Evolutionary conservation across 1,140 invertebrate species (phyloP), one percentile per base, ranked within the genome.

Genomic region (Drosophila parabipectinata): DNA sequence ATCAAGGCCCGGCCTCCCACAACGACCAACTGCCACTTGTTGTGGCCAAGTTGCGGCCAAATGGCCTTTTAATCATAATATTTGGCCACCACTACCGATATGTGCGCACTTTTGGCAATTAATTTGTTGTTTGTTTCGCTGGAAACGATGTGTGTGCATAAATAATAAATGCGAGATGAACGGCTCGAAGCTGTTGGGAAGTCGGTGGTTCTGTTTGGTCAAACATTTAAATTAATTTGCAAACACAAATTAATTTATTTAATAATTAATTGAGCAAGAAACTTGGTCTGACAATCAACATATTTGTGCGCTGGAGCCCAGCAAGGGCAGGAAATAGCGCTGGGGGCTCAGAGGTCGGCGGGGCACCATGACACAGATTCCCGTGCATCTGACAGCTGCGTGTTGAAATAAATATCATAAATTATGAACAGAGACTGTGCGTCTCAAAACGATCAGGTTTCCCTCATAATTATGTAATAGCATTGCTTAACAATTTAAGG

Each of bases 211-310:
- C 32, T 34, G 30, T 77, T 50, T 76, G 72, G 50, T 59, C 78
- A 64, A 69, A 75, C 83, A 89, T 88, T 88, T 89, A 88, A 88
- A 88, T 88, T 88, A 88, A 88, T 88, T 88, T 89, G 68, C 79
- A 72, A 76, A 66, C 71, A 62, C 73, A 89, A 88, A 88, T 88
- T 88, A 88, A 88, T 89, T 88, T 83, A 89, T 88, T 88, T 77
- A 88, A 88, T 88, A 88, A 88, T 88, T 88, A 88, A 88, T 88
- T 88, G 77, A 76, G 68, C 83, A 89, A 88, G 83, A 84, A 88
- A 88, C 61, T 88, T 53, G 52, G 24, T 9, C 72, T 37, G 84
- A 89, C 76, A 79, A 77, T 68, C 60, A 83, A 53, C 76, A 88
- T 87, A 88, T 88, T 83, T 83, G 63, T 77, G 71, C 51, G 32